Evolutionary conservation across 2,797 vertebrate species (phyloP).

Genomic region (Heterohyrax brucei): DNA sequence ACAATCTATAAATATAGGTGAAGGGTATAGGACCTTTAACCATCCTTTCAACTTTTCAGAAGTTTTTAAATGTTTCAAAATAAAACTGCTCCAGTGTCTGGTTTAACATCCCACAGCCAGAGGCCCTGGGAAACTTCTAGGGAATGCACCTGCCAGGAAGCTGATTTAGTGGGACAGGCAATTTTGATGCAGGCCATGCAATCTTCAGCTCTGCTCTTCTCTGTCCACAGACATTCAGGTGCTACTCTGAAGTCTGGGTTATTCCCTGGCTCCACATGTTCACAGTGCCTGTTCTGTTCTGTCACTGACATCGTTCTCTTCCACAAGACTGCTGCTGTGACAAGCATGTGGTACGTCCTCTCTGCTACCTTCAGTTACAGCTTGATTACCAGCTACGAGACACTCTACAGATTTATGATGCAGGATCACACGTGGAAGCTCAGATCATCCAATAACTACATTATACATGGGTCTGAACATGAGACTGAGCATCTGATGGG

Average conservation of each 20-base stretch:
- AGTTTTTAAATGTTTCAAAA: slow-evolving; percentile 9
- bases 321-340: not conserved
- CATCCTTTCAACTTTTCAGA: not conserved
- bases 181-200: not conserved
- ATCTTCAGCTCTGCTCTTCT: slow-evolving; percentile 7
- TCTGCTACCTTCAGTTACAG: not conserved
- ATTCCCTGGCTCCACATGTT: slow-evolving; percentile 91
- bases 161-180: not conserved
- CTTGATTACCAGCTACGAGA: no score
- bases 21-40: not conserved
- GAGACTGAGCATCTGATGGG: not conserved
- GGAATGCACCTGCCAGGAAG: not conserved
- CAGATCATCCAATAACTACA: not conserved
- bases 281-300: slow-evolving; percentile 87
- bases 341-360: rapidly evolving
- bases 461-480: not conserved
- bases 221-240: slow-evolving; percentile 92
- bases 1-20: not conserved
- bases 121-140: not conserved
- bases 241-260: slow-evolving; percentile 94
- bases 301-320: slow-evolving; percentile 83
- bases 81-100: not conserved
- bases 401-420: not conserved
- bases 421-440: not conserved
- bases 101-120: not conserved